Conservation (phyloP, 53 echinoderm and acorn worm genomes). For the Henricia sp. region DNA sequence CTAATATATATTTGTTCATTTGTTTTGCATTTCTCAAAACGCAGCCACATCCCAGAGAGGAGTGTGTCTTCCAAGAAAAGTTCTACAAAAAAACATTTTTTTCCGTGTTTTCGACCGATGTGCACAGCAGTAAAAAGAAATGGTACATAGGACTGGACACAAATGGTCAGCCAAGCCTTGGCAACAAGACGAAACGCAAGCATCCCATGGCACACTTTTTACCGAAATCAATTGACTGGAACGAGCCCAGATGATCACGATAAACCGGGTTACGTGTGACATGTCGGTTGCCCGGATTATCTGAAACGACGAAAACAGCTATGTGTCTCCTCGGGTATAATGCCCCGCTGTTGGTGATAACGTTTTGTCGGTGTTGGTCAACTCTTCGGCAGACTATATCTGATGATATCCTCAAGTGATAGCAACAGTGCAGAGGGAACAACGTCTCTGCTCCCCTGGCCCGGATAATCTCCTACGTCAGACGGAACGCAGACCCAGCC, state of each 20-base stretch:
- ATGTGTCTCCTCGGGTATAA: no score
- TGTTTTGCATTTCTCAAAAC: neutral
- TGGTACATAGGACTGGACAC: conserved; percentile 55
- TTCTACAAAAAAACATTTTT: conserved; percentile 43
- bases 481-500: no score
- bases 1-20: no score
- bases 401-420: no score
- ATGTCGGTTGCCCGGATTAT: conserved; percentile 3
- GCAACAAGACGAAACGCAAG: conserved; percentile 41
- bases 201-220: conserved; percentile 63
- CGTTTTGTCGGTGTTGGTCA: no score
- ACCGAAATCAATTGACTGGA: conserved; percentile 11
- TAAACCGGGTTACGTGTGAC: neutral
- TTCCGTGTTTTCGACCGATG: conserved; percentile 44
- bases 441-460: no score
- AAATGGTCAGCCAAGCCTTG: conserved; percentile 48
- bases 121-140: conserved; percentile 17
- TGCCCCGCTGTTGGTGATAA: no score
- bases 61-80: conserved; percentile 55
- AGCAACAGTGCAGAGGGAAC: no score
- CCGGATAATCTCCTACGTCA: no score
- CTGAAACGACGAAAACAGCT: neutral
- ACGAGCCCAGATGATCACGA: conserved; percentile 3
- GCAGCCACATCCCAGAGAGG: conserved; percentile 26
- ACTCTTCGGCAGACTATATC: no score